Base-by-base conservation (phyloP, 2,797 vertebrate genomes). In the Rousettus madagascariensis region DNA sequence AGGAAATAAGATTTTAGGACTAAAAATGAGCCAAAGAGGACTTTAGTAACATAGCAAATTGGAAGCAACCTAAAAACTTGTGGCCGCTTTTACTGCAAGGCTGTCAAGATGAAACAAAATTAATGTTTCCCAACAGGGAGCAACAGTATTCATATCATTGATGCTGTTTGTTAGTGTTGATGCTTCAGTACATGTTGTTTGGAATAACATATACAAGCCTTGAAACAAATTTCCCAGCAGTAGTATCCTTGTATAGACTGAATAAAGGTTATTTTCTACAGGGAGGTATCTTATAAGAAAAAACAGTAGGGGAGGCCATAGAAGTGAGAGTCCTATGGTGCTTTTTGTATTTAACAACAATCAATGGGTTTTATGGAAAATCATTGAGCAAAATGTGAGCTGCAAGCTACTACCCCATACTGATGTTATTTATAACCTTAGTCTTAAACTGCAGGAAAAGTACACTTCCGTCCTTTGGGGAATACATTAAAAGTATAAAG, bases 401-500 rank as follows among this genome's bases (percentile, higher is more conserved):
- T 98, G 98, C 98, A 99, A 98, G 98, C 98, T 98, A 97, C 98
- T 98, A 98, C 98, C 98, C 98, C 98, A 99, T 99, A 98, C 98
- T 98, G 98, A 98, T 99, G 99, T 99, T 99, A 99, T 99, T 99
- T 99, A 99, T 99, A 99, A 99, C 99, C 98, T 98, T 98, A 97
- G 98, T 98, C 98, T 99, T 99, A 99, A 99, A 99, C 98, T 99
- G 98, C 97, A 98, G 98, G 98, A 98, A 98, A 99, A 99, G 98
- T 98, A 99, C 98, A 98, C 98, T 98, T 98, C 98, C 95, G 94
- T 99, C 98, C 99, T 99, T 98, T 98, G 97, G 99, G 99, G 99
- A 99, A 99, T 99, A 99, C 99, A 99, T 99, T 99, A 99, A 99
- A 99, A 99, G 99, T 99, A 99, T 99, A 99, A 99, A 99, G 98